phyloP scores from a whole-genome alignment of 2,113 vertebrate species.

The Chamaetylas fuelleborni region DNA sequence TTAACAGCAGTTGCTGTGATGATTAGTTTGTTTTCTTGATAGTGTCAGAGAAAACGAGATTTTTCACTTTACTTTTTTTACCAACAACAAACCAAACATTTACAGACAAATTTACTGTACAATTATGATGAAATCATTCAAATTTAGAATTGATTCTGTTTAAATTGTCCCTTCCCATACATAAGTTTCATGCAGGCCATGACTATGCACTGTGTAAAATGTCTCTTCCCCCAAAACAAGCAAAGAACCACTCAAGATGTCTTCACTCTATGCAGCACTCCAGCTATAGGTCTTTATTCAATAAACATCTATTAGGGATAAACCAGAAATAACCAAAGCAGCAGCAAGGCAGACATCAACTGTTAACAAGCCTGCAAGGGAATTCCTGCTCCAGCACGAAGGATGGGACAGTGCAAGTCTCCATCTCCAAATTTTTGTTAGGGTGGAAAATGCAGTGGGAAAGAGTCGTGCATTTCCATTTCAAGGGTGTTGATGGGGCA shows the following conservation, averaged over 20 bases:
- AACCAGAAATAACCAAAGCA: background rate
- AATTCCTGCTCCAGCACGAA: background rate
- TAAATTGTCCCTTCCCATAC: background rate
- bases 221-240: background rate
- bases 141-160: background rate
- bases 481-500: background rate
- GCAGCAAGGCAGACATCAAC: background rate
- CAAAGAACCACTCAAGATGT: background rate
- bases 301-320: background rate
- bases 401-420: background rate
- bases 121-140: background rate
- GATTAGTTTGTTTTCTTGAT: background rate
- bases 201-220: background rate
- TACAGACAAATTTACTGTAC: background rate
- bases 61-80: background rate
- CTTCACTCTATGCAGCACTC: background rate
- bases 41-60: background rate
- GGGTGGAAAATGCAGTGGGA: background rate
- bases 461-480: background rate
- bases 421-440: background rate
- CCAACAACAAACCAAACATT: background rate
- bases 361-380: background rate
- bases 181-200: background rate
- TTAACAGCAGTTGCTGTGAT: background rate
- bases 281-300: background rate